Evolutionary conservation across 2,113 vertebrate species (phyloP).

Genomic region (Trachemys scripta): DNA sequence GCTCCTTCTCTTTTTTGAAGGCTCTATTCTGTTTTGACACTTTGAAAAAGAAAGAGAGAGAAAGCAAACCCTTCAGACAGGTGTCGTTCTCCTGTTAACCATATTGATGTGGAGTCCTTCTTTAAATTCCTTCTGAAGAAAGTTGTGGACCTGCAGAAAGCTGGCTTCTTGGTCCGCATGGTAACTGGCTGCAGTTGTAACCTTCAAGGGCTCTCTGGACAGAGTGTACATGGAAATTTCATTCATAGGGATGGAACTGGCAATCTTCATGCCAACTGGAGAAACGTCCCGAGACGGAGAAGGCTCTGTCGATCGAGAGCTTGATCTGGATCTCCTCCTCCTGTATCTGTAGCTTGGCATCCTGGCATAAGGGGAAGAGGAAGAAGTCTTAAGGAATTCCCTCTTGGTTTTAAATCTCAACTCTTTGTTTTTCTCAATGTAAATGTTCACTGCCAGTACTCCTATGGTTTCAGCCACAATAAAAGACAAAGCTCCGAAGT

Average conservation of each 20-base stretch:
- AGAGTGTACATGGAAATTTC: conserved; percentile 98
- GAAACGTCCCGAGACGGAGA: conserved; percentile 92
- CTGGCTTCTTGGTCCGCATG: conserved; percentile 91
- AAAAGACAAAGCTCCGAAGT: conserved; percentile 97
- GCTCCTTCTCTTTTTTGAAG: conserved; percentile 45
- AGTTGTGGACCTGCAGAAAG: conserved; percentile 97
- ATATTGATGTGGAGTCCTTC: conserved; percentile 85
- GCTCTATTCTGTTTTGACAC: conserved; percentile 27
- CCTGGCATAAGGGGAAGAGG: conserved; percentile 94
- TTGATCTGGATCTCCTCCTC: conserved; percentile 89
- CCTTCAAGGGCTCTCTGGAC: conserved; percentile 90
- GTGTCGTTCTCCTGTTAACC: conserved; percentile 95
- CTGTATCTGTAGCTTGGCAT: conserved; percentile 97
- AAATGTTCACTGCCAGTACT: conserved; percentile 97
- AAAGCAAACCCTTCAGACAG: conserved; percentile 85
- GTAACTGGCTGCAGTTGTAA: conserved; percentile 89
- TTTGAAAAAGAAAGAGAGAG: neutral
- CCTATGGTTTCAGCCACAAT: conserved; percentile 97
- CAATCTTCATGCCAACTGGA: conserved; percentile 88
- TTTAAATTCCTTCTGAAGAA: conserved; percentile 95
- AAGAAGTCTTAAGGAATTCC: conserved; percentile 92
- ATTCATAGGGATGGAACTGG: conserved; percentile 88
- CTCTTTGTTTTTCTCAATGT: conserved; percentile 97
- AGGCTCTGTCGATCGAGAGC: conserved; percentile 92
- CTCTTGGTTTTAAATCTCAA: conserved; percentile 90